phyloP scores from a whole-genome alignment of 2,888 invertebrate species.

The Hirtodrosophila duncani region DNA sequence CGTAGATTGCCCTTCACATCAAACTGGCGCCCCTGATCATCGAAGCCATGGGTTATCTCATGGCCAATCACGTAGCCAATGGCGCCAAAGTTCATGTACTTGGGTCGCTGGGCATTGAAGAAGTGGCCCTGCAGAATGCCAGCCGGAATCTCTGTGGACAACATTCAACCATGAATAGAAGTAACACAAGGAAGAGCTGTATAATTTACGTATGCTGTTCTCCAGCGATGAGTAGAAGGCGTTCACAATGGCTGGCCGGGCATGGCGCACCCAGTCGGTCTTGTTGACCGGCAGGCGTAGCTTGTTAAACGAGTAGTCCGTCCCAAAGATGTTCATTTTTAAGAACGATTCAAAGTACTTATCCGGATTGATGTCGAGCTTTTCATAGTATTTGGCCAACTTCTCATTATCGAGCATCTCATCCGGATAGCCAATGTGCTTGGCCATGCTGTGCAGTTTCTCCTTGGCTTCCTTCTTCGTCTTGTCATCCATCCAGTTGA shows the following conservation, averaged over 20 bases:
- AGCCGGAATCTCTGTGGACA: constrained; percentile 89
- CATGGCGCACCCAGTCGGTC: constrained; percentile 91
- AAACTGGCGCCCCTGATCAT: constrained; percentile 93
- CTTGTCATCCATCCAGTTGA: constrained; percentile 95
- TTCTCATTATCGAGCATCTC: constrained; percentile 90
- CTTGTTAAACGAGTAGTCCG: constrained; percentile 87
- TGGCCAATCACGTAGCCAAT: constrained; percentile 95
- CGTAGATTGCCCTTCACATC: constrained; percentile 93
- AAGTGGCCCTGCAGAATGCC: constrained; percentile 95
- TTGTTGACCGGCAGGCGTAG: constrained; percentile 89
- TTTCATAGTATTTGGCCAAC: constrained; percentile 87
- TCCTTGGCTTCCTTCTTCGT: constrained; percentile 88
- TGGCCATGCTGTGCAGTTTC: constrained; percentile 89
- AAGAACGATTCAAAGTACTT: constrained; percentile 87
- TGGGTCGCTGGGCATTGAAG: constrained; percentile 91
- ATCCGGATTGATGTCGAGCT: constrained; percentile 85
- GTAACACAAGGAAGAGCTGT: neutral
- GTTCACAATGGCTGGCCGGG: constrained; percentile 90
- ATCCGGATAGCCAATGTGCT: constrained; percentile 95
- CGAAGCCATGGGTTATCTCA: constrained; percentile 94
- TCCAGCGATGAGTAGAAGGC: constrained; percentile 92
- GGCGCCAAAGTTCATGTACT: constrained; percentile 94
- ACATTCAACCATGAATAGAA: neutral
- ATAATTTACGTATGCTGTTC: constrained; percentile 90
- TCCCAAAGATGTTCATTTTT: constrained; percentile 88